phyloP scores from a whole-genome alignment of 64 coral and sea anemone species.

The Acropora tenuis region DNA sequence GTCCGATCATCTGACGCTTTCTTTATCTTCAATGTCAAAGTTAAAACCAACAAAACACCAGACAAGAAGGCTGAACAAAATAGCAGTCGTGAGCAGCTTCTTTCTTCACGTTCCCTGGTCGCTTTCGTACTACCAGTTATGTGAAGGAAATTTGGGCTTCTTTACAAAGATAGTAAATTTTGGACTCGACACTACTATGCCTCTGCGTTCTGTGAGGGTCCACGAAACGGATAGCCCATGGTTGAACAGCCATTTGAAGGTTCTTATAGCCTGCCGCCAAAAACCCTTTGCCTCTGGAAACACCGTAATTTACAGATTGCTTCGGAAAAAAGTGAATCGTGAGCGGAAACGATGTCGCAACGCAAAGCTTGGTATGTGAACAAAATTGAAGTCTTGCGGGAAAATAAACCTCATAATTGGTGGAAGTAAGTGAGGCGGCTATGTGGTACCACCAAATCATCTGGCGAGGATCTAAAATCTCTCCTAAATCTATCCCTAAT shows the following conservation, averaged over 20 bases:
- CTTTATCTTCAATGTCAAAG: not conserved
- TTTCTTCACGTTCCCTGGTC: not conserved
- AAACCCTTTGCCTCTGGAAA: not conserved
- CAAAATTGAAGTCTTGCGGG: not conserved
- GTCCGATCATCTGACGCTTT: not conserved
- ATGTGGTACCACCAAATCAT: not conserved
- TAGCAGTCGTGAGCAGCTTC: not conserved
- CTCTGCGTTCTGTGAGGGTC: not conserved
- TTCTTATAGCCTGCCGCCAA: not conserved
- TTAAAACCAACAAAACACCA: not conserved
- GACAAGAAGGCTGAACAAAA: not conserved
- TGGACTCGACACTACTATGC: not conserved
- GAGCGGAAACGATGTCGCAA: not conserved
- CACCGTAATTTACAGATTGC: not conserved
- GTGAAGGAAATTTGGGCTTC: not conserved
- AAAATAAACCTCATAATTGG: not conserved
- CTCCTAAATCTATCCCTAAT: not conserved
- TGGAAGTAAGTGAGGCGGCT: not conserved
- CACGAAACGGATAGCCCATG: not conserved
- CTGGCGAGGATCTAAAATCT: not conserved
- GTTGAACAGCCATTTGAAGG: not conserved
- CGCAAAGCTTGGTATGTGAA: not conserved
- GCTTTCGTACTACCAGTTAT: not conserved
- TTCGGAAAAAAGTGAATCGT: not conserved
- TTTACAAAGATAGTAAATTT: not conserved